Conservation (phyloP, 2,113 vertebrate species). For the Aspiorhynchus laticeps region DNA sequence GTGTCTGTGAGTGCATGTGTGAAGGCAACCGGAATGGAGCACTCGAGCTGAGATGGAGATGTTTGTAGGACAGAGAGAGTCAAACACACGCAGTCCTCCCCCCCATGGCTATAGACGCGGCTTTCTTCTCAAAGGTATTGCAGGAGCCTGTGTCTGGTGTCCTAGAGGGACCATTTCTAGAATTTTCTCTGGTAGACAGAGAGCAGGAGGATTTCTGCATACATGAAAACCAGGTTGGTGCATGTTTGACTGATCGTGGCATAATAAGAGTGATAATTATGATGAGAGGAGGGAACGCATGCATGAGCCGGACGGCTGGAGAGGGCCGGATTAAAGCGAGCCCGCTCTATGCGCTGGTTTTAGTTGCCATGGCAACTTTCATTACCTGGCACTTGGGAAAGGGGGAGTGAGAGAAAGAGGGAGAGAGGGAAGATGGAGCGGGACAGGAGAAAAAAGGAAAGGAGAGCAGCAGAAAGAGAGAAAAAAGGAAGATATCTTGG, state of each 20-base stretch:
- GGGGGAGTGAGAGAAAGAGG: slow-evolving; percentile 62
- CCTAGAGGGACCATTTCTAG: slow-evolving; percentile 49
- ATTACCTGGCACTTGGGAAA: slow-evolving; percentile 88
- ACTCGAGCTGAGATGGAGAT: slow-evolving; percentile 41
- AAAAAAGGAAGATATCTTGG: slow-evolving; percentile 26
- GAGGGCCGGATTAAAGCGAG: slow-evolving; percentile 80
- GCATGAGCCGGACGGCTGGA: slow-evolving; percentile 52
- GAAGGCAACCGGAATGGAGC: slow-evolving; percentile 39
- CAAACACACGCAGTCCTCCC: slow-evolving; percentile 28
- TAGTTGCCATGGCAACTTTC: slow-evolving; percentile 91
- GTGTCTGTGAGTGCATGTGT: slow-evolving; percentile 39
- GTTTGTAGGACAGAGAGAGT: slow-evolving; percentile 51
- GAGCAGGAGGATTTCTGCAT: neutral
- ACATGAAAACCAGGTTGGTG: neutral
- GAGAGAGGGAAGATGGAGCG: slow-evolving; percentile 47
- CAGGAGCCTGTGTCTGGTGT: slow-evolving; percentile 54
- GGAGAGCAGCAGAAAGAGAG: slow-evolving; percentile 16
- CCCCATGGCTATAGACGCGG: slow-evolving; percentile 42
- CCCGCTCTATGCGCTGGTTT: slow-evolving; percentile 80
- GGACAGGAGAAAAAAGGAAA: slow-evolving; percentile 48
- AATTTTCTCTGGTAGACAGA: slow-evolving; percentile 36
- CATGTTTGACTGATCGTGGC: slow-evolving; percentile 45
- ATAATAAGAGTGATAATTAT: slow-evolving; percentile 57
- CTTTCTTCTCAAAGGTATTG: slow-evolving; percentile 47
- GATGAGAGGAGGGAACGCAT: slow-evolving; percentile 46